A percentile compares a stretch with the other conserved stretches of the same genome.
phyloP scores from a whole-genome alignment of 2,113 vertebrate genomes.

The Pangasianodon gigas region DNA sequence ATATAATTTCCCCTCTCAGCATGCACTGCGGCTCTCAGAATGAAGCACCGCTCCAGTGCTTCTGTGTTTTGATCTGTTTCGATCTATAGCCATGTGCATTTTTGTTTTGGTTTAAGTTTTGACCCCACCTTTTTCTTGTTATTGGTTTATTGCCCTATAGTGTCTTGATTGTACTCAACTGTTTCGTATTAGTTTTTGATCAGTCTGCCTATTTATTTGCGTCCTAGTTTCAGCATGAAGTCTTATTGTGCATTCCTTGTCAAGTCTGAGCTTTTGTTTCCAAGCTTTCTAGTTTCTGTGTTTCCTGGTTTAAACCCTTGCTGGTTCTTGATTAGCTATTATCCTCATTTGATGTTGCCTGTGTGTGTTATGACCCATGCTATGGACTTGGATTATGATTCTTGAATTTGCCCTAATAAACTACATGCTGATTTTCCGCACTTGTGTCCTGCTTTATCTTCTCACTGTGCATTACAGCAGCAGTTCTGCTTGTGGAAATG shows the following conservation, averaged over 20 bases:
- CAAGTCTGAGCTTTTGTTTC: neutral
- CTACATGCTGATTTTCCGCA: too few relatives aligned
- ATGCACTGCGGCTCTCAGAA: too few relatives aligned
- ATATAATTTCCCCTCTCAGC: too few relatives aligned
- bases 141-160: neutral
- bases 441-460: neutral
- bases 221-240: neutral
- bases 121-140: too few relatives aligned
- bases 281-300: neutral
- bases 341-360: neutral
- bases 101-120: neutral
- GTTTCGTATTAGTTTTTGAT: neutral
- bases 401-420: neutral
- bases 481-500: too few relatives aligned
- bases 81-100: neutral
- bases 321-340: neutral
- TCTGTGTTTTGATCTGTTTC: neutral
- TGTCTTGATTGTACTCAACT: neutral
- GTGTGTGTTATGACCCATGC: neutral
- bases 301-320: neutral
- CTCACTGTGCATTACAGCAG: neutral
- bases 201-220: neutral
- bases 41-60: neutral
- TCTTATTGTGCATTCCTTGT: neutral
- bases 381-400: neutral